phyloP scores from a whole-genome alignment of 2,888 invertebrate species.

The Acronicta leporina region DNA sequence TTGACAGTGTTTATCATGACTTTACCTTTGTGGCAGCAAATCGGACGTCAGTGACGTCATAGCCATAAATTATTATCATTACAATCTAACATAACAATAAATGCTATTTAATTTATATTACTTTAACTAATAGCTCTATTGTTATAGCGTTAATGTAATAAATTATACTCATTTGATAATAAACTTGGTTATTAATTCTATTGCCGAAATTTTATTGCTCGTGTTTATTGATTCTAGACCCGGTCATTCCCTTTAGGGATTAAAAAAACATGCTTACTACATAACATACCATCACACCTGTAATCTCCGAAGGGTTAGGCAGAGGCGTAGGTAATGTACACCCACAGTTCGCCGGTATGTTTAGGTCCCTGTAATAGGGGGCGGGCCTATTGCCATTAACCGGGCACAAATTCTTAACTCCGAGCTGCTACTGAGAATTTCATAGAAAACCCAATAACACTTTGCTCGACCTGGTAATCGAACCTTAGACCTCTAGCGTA shows the following conservation, averaged over 20 bases:
- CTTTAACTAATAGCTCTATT: constrained; percentile 17
- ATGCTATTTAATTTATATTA: constrained; percentile 5
- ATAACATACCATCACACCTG: no score
- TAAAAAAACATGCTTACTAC: background rate
- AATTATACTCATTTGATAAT: background rate
- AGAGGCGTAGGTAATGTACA: no score
- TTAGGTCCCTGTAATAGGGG: no score
- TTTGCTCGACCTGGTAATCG: no score
- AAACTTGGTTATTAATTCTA: constrained; percentile 9
- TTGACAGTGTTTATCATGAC: background rate
- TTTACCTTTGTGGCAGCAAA: constrained; percentile 11
- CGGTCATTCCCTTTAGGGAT: background rate
- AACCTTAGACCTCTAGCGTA: no score
- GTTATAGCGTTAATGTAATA: background rate
- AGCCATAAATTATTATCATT: constrained; percentile 30
- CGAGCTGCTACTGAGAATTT: no score
- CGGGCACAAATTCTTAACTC: no score
- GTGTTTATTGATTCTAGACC: constrained; percentile 5
- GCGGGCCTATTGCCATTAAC: no score
- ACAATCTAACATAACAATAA: constrained; percentile 22
- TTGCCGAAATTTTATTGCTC: constrained; percentile 18
- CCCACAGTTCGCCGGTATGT: no score
- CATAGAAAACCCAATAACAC: no score
- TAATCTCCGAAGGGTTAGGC: no score
- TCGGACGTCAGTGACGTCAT: constrained; percentile 28